Evolutionary conservation across 2,113 vertebrate genomes (phyloP).

Genomic region (Oenanthe oenanthe): DNA sequence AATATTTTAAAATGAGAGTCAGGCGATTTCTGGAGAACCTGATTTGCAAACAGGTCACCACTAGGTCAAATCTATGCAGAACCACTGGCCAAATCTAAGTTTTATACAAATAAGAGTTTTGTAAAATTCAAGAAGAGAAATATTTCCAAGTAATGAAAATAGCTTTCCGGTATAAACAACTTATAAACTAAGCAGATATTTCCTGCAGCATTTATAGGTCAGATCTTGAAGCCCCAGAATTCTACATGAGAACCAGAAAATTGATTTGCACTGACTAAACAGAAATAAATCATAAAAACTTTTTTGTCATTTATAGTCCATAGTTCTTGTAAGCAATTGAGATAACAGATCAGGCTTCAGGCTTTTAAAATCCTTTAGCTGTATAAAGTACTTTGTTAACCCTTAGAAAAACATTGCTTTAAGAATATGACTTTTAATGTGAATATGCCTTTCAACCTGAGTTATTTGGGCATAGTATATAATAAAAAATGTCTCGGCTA

Average conservation of each 20-base stretch:
- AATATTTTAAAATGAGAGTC: not conserved
- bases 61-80: not conserved
- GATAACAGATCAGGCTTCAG: not conserved
- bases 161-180: not conserved
- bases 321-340: not conserved
- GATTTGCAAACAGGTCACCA: not conserved
- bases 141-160: not conserved
- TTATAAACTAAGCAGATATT: not conserved
- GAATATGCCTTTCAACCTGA: not conserved
- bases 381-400: not conserved
- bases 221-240: not conserved
- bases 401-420: not conserved
- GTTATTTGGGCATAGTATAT: not conserved
- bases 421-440: not conserved
- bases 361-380: not conserved
- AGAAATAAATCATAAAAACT: not conserved
- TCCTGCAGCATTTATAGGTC: not conserved
- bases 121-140: not conserved
- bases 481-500: not conserved
- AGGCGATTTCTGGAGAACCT: not conserved
- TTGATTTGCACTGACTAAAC: not conserved
- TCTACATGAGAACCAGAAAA: not conserved
- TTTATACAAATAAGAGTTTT: constrained; percentile 1
- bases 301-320: not conserved
- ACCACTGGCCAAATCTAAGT: not conserved